These are phyloP conservation scores for Toxostoma redivivum DNA, from an alignment of 2,113 vertebrate species.

Conservation along the genomic window DNA sequence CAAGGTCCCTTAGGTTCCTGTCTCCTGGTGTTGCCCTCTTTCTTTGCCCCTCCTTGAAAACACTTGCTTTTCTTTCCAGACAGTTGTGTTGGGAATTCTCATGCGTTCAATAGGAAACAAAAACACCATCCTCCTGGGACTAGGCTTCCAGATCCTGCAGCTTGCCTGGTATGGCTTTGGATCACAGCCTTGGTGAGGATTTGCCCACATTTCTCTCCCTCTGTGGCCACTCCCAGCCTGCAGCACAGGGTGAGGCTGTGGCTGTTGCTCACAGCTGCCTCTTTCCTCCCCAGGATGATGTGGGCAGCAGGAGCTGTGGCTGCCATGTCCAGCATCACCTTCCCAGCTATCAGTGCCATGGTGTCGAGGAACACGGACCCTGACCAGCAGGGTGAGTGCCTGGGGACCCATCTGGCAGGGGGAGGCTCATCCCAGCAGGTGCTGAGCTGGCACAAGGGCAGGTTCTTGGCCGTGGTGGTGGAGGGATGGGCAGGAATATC, in stretches of 20 bases:
- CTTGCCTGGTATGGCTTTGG: constrained; percentile 92
- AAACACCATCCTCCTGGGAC: constrained; percentile 88
- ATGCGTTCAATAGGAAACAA: constrained; percentile 93
- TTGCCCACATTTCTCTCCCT: not conserved
- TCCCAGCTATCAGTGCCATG: constrained; percentile 86
- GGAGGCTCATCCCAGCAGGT: not conserved
- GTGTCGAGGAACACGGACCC: constrained; percentile 88
- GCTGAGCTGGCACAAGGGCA: not conserved
- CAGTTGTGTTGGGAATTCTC: constrained; percentile 85
- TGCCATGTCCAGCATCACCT: constrained; percentile 92
- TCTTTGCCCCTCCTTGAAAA: not conserved
- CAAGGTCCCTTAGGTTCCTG: accelerated
- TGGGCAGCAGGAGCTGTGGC: constrained; percentile 90
- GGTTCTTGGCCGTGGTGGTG: not conserved
- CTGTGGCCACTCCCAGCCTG: accelerated
- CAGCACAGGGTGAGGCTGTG: not conserved
- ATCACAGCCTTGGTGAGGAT: constrained; percentile 90
- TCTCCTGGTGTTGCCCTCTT: not conserved
- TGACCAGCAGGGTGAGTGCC: constrained; percentile 82
- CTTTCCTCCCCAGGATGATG: constrained; percentile 83
- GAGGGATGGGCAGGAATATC: not conserved
- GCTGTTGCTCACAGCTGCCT: not conserved
- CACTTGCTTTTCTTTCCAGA: constrained; percentile 65
- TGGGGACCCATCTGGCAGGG: not conserved
- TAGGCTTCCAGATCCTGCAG: constrained; percentile 92